These are phyloP conservation scores for Mesocentrotus franciscanus DNA, from an alignment of 53 echinoderm and acorn worm genomes.

Conservation along the genomic window DNA sequence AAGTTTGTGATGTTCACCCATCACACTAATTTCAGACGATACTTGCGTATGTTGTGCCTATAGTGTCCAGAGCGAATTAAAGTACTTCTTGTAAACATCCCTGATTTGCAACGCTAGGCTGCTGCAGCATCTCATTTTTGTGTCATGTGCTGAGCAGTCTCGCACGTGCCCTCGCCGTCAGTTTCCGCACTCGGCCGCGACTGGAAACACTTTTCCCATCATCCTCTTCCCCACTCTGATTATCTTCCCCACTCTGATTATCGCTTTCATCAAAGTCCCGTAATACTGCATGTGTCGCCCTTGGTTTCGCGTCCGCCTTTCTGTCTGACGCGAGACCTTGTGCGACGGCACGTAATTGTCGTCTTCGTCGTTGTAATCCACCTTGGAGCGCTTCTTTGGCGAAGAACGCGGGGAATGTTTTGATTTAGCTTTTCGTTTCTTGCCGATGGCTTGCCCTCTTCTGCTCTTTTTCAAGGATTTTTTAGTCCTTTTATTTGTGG, in stretches of 20 bases:
- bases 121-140: background rate
- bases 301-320: slow-evolving; percentile 51
- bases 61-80: background rate
- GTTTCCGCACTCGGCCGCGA: slow-evolving; percentile 55
- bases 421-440: slow-evolving; percentile 56
- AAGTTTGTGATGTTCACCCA: background rate
- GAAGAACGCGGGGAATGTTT: slow-evolving; percentile 7
- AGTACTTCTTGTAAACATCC: slow-evolving; percentile 9
- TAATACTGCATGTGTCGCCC: slow-evolving; percentile 62
- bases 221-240: background rate
- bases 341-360: slow-evolving; percentile 48
- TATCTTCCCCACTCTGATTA: slow-evolving; percentile 13
- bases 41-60: background rate
- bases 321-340: background rate
- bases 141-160: slow-evolving; percentile 35
- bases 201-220: slow-evolving; percentile 61
- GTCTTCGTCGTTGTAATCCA: slow-evolving; percentile 29
- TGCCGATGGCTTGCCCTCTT: background rate
- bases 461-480: background rate
- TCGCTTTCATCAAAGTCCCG: slow-evolving; percentile 58
- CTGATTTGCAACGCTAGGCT: background rate
- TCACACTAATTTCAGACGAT: background rate
- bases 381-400: background rate
- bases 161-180: slow-evolving; percentile 61
- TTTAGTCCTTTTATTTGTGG: background rate